phyloP scores from a whole-genome alignment of 1,140 invertebrate species.

The Drosophila kikkawai region DNA sequence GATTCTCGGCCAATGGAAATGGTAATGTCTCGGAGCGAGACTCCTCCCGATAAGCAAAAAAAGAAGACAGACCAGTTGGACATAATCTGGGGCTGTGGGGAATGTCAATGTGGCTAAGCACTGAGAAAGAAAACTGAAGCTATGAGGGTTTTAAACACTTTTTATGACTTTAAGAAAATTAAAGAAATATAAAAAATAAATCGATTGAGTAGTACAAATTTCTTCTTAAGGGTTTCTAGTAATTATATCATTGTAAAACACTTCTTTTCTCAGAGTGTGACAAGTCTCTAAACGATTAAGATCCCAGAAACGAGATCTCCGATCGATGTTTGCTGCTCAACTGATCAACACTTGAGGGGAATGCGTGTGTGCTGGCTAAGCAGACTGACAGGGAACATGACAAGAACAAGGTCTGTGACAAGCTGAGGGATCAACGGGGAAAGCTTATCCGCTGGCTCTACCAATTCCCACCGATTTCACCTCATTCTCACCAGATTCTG shows the following conservation, averaged over 20 bases:
- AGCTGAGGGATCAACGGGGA: not conserved
- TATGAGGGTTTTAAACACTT: not conserved
- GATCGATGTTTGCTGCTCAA: constrained; percentile 16
- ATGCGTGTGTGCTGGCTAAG: not conserved
- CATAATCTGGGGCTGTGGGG: constrained; percentile 71
- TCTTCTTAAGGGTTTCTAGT: no score
- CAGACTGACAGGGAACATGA: constrained; percentile 52
- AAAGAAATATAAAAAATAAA: not conserved
- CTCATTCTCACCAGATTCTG: constrained; percentile 50
- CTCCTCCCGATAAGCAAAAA: constrained; percentile 52
- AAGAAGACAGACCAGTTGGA: constrained; percentile 57
- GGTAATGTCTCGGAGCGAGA: constrained; percentile 55
- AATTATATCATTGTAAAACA: not conserved
- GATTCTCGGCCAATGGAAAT: constrained; percentile 72
- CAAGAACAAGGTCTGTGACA: constrained; percentile 46
- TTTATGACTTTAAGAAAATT: no score
- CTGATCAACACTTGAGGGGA: constrained; percentile 42
- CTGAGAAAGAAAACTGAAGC: not conserved
- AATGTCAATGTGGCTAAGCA: constrained; percentile 61
- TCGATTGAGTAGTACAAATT: fast-evolving
- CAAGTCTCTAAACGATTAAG: constrained; percentile 28
- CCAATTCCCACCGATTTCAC: constrained; percentile 25
- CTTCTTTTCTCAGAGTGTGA: constrained; percentile 21
- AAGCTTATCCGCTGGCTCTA: constrained; percentile 19
- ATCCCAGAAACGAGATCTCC: constrained; percentile 30